These are phyloP conservation scores for Hirudinaria manillensis DNA, from an alignment of 2,888 invertebrate genomes.

Conservation along the genomic window DNA sequence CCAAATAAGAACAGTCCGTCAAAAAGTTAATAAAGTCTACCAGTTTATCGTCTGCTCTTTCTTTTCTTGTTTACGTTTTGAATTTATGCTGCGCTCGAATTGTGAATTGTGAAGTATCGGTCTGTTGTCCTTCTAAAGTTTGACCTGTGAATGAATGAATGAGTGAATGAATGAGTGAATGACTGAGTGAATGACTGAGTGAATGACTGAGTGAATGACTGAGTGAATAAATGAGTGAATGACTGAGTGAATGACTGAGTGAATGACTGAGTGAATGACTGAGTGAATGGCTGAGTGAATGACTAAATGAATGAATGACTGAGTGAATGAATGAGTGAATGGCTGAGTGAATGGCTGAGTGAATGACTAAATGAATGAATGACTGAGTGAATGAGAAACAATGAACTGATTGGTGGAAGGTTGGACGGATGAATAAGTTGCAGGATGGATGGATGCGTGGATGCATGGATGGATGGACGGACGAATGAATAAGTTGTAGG, in stretches of 20 bases:
- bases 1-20: too few relatives aligned
- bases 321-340: background rate
- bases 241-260: background rate
- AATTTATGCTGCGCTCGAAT: too few relatives aligned
- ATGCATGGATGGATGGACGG: slow-evolving; percentile 1
- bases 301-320: background rate
- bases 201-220: background rate
- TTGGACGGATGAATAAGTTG: background rate
- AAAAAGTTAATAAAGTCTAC: too few relatives aligned
- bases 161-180: background rate
- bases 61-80: too few relatives aligned
- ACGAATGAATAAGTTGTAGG: too few relatives aligned
- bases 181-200: background rate
- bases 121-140: background rate
- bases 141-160: background rate
- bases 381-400: background rate
- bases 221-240: background rate
- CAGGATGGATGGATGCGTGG: background rate
- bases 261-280: background rate
- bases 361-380: background rate
- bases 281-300: background rate
- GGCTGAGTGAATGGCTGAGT: background rate
- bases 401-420: background rate
- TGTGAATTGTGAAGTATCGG: background rate
- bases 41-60: too few relatives aligned